Evolutionary conservation across 1,140 invertebrate genomes (phyloP).

Genomic region (Brachionus asplanchnoidis): DNA sequence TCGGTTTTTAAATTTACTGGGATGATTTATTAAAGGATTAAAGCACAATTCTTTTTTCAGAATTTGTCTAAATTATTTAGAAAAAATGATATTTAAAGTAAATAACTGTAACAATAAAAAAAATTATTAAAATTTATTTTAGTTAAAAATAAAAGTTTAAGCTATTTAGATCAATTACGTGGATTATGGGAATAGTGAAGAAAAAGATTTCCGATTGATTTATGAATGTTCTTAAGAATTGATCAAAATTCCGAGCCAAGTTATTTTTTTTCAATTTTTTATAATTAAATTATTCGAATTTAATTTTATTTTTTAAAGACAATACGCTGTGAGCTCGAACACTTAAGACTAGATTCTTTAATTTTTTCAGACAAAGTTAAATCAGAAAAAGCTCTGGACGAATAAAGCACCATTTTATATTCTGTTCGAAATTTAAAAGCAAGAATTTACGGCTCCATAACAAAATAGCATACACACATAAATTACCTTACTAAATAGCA

Average conservation of each 20-base stretch:
- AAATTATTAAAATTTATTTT: not conserved
- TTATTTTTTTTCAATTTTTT: not conserved
- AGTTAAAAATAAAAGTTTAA: not conserved
- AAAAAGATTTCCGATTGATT: not conserved
- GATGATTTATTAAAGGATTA: too few relatives aligned
- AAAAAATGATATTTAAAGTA: too few relatives aligned
- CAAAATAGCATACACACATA: too few relatives aligned
- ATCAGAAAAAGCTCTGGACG: not conserved
- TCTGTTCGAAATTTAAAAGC: not conserved
- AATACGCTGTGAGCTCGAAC: slow-evolving; percentile 2
- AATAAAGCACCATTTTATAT: not conserved
- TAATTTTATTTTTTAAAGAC: not conserved
- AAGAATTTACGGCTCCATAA: too few relatives aligned
- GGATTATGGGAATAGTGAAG: slow-evolving; percentile 30
- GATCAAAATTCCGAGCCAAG: slow-evolving; percentile 16
- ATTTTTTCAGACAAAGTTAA: not conserved
- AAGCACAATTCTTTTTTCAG: too few relatives aligned
- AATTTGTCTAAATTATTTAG: too few relatives aligned
- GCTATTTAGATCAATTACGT: slow-evolving; percentile 2
- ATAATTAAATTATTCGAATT: too few relatives aligned
- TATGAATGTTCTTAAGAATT: not conserved
- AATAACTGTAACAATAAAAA: too few relatives aligned
- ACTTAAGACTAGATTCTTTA: not conserved
- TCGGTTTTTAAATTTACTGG: too few relatives aligned
- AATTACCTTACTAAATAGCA: too few relatives aligned